A percentile compares a stretch with the other conserved stretches of the same genome.
These are phyloP conservation scores for Resseliella maxima DNA, from an alignment of 2,888 invertebrate genomes.

Conservation along the genomic window DNA sequence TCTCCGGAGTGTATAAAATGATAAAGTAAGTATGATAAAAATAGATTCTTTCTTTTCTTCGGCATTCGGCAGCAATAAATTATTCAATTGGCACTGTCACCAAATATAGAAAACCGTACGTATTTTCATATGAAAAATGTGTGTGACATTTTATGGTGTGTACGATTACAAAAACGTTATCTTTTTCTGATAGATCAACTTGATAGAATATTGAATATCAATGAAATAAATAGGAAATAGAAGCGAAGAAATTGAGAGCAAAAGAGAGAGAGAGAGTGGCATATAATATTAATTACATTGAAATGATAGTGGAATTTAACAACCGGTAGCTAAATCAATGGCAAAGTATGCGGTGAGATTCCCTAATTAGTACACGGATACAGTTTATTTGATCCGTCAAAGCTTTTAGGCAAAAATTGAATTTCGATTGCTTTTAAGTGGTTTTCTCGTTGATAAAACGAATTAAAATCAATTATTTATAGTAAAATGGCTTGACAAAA, in stretches of 20 bases:
- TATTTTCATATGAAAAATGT: no score
- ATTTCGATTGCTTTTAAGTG: conserved; percentile 46
- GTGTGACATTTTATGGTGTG: no score
- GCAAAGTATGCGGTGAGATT: background rate
- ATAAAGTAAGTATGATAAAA: background rate
- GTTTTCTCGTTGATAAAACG: conserved; percentile 46
- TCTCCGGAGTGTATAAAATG: background rate
- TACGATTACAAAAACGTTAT: background rate
- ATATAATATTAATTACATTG: conserved; percentile 23
- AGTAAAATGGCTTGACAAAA: background rate
- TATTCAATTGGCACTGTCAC: background rate
- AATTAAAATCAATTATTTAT: conserved; percentile 10
- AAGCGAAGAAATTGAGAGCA: no score
- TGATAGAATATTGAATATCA: background rate
- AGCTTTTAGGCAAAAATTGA: conserved; percentile 47
- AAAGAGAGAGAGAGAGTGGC: background rate
- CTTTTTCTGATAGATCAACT: background rate
- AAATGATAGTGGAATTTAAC: background rate
- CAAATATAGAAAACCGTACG: background rate
- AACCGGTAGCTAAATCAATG: background rate
- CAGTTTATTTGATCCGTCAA: background rate
- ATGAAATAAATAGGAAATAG: background rate
- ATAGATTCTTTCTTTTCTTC: no score
- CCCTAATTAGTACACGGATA: background rate
- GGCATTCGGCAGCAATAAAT: background rate